Conservation (phyloP, 2,113 vertebrate species). For the Osmerus eperlanus region DNA sequence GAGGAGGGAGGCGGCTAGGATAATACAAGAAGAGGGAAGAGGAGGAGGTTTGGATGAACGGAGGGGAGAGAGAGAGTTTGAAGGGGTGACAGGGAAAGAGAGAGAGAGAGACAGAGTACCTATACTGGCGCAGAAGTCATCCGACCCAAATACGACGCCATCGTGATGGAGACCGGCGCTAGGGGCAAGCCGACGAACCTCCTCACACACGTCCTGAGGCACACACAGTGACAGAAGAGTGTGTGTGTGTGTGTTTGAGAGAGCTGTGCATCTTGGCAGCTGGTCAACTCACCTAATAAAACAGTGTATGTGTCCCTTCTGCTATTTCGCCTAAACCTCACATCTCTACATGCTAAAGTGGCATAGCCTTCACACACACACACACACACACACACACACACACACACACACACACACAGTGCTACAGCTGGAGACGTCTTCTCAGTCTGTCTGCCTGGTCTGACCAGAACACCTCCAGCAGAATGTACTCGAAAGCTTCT, state of each 20-base stretch:
- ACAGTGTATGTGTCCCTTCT: slow-evolving; percentile 30
- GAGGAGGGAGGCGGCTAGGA: too few relatives aligned
- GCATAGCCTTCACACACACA: neutral
- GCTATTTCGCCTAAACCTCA: slow-evolving; percentile 31
- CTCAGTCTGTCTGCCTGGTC: neutral
- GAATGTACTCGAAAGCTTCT: slow-evolving; percentile 17
- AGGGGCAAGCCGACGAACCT: slow-evolving; percentile 72
- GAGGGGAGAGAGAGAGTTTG: neutral
- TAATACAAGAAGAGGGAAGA: too few relatives aligned
- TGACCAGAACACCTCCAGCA: neutral
- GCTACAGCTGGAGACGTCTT: neutral
- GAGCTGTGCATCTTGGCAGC: slow-evolving; percentile 29
- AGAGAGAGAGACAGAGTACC: slow-evolving; percentile 65
- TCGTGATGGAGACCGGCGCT: slow-evolving; percentile 84
- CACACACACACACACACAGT: slow-evolving; percentile 6
- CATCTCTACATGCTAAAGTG: slow-evolving; percentile 5
- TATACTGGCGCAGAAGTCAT: slow-evolving; percentile 99
- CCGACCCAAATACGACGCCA: slow-evolving; percentile 93
- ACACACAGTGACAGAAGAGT: slow-evolving; percentile 42
- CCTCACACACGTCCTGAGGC: slow-evolving; percentile 88
- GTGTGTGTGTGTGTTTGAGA: slow-evolving; percentile 10
- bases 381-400: slow-evolving; percentile 17
- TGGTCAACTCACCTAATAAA: slow-evolving; percentile 38
- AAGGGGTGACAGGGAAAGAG: neutral
- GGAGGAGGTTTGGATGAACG: neutral